Percentiles rank a stretch among this genome's conserved stretches.
Evolutionary conservation across 2,113 vertebrate species (phyloP).

Genomic region (Bettongia penicillata): DNA sequence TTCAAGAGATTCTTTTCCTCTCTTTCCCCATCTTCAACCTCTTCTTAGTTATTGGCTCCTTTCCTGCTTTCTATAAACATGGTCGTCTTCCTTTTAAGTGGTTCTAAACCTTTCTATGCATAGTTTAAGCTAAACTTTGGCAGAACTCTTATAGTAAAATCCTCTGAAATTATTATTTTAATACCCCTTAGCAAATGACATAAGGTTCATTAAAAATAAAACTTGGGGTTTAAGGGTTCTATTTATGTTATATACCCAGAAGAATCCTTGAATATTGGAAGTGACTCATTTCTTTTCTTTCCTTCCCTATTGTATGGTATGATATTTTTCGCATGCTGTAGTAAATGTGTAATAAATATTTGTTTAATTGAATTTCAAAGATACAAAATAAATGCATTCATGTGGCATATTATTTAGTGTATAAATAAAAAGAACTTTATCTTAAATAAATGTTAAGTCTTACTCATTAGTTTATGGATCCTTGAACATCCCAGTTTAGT

Average conservation of each 20-base stretch:
- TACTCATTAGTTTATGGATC: background rate
- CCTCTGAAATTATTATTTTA: too few species aligned
- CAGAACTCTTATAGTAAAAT: too few species aligned
- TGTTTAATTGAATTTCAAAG: conserved; percentile 24
- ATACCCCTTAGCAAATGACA: too few species aligned
- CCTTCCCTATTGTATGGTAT: background rate
- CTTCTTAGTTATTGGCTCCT: background rate
- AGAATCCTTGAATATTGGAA: background rate
- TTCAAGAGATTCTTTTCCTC: background rate
- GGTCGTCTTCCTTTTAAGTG: background rate
- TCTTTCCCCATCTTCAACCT: background rate
- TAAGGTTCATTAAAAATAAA: too few species aligned
- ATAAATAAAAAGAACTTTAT: conserved; percentile 12
- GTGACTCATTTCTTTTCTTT: background rate
- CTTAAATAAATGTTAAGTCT: conserved; percentile 29
- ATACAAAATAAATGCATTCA: conserved; percentile 27
- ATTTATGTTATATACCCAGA: background rate
- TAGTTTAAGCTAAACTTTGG: too few species aligned
- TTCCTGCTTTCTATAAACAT: background rate
- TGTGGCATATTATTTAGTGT: conserved; percentile 26
- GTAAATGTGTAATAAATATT: background rate
- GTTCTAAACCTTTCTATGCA: too few species aligned
- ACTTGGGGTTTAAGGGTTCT: background rate
- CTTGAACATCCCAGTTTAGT: background rate
- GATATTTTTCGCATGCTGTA: background rate